A percentile compares a stretch with the other conserved stretches of the same genome.
phyloP scores from a whole-genome alignment of 2,797 vertebrate genomes.

The Urocyon cinereoargenteus region DNA sequence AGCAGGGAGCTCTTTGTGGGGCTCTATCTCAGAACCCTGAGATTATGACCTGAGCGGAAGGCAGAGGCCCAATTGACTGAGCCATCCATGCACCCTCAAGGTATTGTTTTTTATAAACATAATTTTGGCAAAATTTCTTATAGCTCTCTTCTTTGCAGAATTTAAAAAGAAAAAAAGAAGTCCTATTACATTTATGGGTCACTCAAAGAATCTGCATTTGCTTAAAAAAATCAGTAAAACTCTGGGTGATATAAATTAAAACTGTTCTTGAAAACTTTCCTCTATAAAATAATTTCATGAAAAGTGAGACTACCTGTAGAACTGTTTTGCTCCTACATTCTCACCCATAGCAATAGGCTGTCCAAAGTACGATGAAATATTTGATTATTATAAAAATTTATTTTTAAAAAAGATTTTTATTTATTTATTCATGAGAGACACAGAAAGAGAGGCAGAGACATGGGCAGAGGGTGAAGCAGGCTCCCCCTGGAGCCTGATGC shows the following conservation, averaged over 20 bases:
- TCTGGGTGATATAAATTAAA: slow-evolving; percentile 18
- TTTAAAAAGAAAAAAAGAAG: not conserved
- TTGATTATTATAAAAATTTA: not conserved
- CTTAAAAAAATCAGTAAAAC: slow-evolving; percentile 1
- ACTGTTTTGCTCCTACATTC: not conserved
- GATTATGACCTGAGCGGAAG: no score
- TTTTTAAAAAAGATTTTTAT: no score
- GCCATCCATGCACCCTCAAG: not conserved
- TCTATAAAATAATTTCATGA: slow-evolving; percentile 32
- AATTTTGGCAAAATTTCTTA: slow-evolving; percentile 22
- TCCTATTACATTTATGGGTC: not conserved
- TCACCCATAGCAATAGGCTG: not conserved
- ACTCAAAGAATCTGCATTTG: slow-evolving; percentile 2
- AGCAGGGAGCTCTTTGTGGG: no score
- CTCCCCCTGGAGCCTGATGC: no score
- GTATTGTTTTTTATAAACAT: not conserved
- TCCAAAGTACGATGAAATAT: slow-evolving; percentile 40
- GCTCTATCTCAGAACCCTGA: no score
- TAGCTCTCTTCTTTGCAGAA: not conserved
- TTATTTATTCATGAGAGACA: no score
- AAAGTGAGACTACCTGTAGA: not conserved
- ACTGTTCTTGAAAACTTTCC: slow-evolving; percentile 16
- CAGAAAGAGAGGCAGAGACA: no score
- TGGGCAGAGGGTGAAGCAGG: no score
- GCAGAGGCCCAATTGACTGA: no score